These are phyloP conservation scores for Pantherophis guttatus DNA, from an alignment of 2,113 vertebrate genomes.

Conservation along the genomic window DNA sequence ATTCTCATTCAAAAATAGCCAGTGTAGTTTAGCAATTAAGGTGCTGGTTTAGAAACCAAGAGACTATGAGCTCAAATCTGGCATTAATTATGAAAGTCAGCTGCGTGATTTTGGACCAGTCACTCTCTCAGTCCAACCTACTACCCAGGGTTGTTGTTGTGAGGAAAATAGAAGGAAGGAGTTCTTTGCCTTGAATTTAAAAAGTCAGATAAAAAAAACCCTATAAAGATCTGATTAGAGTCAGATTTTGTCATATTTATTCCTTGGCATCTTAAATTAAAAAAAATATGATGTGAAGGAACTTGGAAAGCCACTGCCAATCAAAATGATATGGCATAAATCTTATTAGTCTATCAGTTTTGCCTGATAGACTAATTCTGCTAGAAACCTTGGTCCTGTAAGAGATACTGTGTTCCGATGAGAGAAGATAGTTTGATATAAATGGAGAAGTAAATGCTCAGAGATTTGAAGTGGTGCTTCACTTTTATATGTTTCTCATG, in stretches of 20 bases:
- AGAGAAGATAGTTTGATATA: not conserved
- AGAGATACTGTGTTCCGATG: not conserved
- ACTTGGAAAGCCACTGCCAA: not conserved
- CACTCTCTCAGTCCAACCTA: too few species aligned
- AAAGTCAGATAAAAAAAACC: too few species aligned
- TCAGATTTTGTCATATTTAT: not conserved
- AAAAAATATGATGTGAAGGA: not conserved
- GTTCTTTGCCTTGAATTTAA: too few species aligned
- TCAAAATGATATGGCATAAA: not conserved
- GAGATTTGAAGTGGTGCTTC: slow-evolving; percentile 7
- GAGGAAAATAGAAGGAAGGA: too few species aligned
- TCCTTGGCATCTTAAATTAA: not conserved
- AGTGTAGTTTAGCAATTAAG: too few species aligned
- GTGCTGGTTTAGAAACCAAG: too few species aligned
- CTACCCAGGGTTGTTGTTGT: too few species aligned
- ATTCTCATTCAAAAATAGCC: not conserved
- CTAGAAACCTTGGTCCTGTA: not conserved
- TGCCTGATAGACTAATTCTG: not conserved
- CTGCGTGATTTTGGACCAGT: too few species aligned
- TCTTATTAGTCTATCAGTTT: not conserved
- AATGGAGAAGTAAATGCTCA: not conserved
- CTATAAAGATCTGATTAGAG: too few species aligned
- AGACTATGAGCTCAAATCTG: too few species aligned
- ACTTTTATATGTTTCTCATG: not conserved
- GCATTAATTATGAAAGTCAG: too few species aligned